Base-by-base conservation (phyloP, 2,113 vertebrate genomes). In the Pampusana beccarii region DNA sequence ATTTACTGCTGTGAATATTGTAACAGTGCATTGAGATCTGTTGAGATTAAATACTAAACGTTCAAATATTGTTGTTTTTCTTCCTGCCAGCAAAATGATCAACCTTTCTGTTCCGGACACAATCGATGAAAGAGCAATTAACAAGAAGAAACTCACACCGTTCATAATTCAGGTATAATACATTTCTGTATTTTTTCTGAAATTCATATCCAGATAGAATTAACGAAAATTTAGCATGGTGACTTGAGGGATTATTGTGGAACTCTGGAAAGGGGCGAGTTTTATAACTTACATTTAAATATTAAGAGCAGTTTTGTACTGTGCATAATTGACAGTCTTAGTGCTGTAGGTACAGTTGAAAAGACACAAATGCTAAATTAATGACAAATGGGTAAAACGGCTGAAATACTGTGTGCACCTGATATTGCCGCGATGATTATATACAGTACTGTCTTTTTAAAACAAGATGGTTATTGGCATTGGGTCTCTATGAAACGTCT, bases 51-150 rank as follows among this genome's bases (percentile, higher is more conserved):
- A 38, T 69, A n/a, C 8, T 78, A 51, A 62, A 34, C n/a, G 13
- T 65, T 88, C 23, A 67, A 56, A 74, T 89, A 9, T 65, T 60
- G 38, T 7, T 74, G 29, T 15, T 90, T 88, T 88, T 95, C 33
- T 20, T 64, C 54, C 44, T 95, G 92, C 46, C 97, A 99, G 99
- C 98, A 99, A 99, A 98, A 99, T 99, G 98, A 99, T 99, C 97
- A 99, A 99, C 95, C 98, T 99, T 93, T 99, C 99, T 72, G 99
- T 99, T 88, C 98, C 99, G 12, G 99, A 99, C 96, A 99, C 99
- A 19, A 99, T 99, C 84, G 99, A 99, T 62, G 99, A 99, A 97
- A 98, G 99, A 96, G 99, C 99, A 78, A 99, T 99, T 95, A 99
- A 99, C 94, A 99, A 99, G 97, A 99, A 99, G 97, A 99, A 99